phyloP scores from a whole-genome alignment of 2,113 vertebrate genomes.

The Phaethornis superciliosus region DNA sequence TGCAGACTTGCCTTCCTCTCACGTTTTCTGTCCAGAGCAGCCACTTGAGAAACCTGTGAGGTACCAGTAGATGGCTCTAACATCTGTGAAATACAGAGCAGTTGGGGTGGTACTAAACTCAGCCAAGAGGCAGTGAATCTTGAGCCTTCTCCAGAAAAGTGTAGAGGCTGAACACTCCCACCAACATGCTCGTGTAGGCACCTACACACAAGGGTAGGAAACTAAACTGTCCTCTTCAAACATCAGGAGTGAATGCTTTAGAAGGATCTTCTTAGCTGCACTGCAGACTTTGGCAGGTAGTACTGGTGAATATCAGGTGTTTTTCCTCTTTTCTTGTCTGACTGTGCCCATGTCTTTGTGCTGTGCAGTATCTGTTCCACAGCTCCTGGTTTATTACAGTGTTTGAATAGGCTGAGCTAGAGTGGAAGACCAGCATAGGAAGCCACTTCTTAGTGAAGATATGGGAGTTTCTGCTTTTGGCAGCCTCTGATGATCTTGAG shows the following conservation, averaged over 20 bases:
- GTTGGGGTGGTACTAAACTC: not conserved
- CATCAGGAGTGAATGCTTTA: accelerated
- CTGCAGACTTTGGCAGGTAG: accelerated
- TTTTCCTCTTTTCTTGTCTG: not conserved
- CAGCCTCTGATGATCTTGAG: not conserved
- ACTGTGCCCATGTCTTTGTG: not conserved
- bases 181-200: accelerated
- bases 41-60: not conserved
- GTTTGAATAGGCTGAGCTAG: not conserved
- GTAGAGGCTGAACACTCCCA: too few relatives aligned
- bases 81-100: not conserved
- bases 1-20: not conserved
- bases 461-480: not conserved
- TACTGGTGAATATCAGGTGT: not conserved
- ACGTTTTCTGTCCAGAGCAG: not conserved
- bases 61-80: slow-evolving; percentile 47
- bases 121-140: not conserved
- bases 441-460: not conserved
- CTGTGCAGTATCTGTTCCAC: not conserved
- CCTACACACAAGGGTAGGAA: accelerated
- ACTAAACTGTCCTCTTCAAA: not conserved
- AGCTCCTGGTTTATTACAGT: not conserved
- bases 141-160: not conserved
- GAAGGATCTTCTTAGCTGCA: not conserved
- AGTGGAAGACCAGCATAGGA: not conserved